These are phyloP conservation scores for Psococerastis gibbosa DNA, from an alignment of 2,888 invertebrate genomes.

Conservation along the genomic window DNA sequence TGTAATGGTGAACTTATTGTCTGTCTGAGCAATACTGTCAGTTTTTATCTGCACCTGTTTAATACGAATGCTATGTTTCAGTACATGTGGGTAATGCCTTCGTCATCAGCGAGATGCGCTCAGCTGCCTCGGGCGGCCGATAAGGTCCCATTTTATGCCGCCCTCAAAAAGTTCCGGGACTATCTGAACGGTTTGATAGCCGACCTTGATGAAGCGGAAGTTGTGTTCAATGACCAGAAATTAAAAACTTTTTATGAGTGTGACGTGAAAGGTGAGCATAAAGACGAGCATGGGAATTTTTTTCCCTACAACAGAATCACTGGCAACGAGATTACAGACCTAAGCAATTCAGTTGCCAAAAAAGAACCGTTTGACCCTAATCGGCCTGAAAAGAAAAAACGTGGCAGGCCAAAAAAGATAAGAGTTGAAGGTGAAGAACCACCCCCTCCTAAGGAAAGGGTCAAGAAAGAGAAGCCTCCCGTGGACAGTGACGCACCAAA, in stretches of 20 bases:
- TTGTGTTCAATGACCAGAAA: conserved; percentile 60
- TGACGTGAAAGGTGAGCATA: conserved; percentile 28
- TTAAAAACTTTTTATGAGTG: conserved; percentile 42
- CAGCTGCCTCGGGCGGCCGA: conserved; percentile 94
- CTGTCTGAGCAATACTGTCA: too few species aligned
- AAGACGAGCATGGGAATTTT: conserved; percentile 20
- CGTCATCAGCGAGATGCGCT: conserved; percentile 90
- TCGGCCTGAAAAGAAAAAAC: conserved; percentile 63
- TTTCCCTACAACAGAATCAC: conserved; percentile 13
- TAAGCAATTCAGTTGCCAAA: conserved; percentile 29
- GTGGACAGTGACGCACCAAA: conserved; percentile 45
- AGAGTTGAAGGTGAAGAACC: conserved; percentile 49
- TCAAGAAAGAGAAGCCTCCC: conserved; percentile 15
- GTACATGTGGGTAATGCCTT: conserved; percentile 99
- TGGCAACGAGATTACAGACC: conserved; percentile 23
- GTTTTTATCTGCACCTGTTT: too few species aligned
- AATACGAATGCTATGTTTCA: too few species aligned
- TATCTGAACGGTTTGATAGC: conserved; percentile 73
- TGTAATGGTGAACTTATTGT: too few species aligned
- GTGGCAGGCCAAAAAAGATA: conserved; percentile 77
- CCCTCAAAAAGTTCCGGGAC: conserved; percentile 87
- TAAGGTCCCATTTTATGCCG: conserved; percentile 94
- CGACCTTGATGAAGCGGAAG: conserved; percentile 70
- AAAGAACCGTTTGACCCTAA: conserved; percentile 32
- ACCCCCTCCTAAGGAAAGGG: conserved; percentile 29